A percentile compares a stretch with the other conserved stretches of the same genome.
phyloP scores from a whole-genome alignment of 2,888 invertebrate species.

The Trachelus stipa region DNA sequence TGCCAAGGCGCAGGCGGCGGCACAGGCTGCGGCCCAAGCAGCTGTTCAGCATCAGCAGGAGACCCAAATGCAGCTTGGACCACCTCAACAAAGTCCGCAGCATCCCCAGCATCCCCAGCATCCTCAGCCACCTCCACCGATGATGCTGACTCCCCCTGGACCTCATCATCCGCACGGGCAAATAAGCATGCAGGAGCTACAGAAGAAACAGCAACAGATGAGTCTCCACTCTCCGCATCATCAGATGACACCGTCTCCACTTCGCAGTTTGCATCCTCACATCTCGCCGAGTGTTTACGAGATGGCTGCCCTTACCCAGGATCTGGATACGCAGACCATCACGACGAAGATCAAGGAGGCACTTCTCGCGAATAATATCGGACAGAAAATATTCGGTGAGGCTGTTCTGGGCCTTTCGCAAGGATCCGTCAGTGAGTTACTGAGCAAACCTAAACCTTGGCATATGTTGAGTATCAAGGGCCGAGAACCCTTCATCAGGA shows the following conservation, averaged over 20 bases:
- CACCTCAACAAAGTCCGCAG: slow-evolving; percentile 61
- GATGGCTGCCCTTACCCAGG: slow-evolving; percentile 96
- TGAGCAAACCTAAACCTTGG: slow-evolving; percentile 99
- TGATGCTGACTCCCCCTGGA: slow-evolving; percentile 82
- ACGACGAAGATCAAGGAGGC: slow-evolving; percentile 98
- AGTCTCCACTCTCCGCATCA: slow-evolving; percentile 73
- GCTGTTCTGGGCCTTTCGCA: slow-evolving; percentile 96
- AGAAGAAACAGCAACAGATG: slow-evolving; percentile 70
- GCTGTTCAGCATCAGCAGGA: slow-evolving; percentile 63
- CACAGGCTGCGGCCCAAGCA: slow-evolving; percentile 59
- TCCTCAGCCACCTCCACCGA: slow-evolving; percentile 69
- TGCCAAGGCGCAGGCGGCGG: slow-evolving; percentile 62
- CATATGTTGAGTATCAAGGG: slow-evolving; percentile 99
- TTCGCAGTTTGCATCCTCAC: slow-evolving; percentile 83
- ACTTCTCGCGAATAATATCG: slow-evolving; percentile 94
- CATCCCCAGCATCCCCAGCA: slow-evolving; percentile 58
- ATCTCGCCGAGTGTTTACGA: slow-evolving; percentile 97
- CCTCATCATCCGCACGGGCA: slow-evolving; percentile 79
- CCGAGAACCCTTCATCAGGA: slow-evolving; percentile 93
- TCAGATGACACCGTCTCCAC: slow-evolving; percentile 74
- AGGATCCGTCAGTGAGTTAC: slow-evolving; percentile 95
- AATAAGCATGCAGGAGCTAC: slow-evolving; percentile 75
- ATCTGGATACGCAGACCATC: slow-evolving; percentile 95
- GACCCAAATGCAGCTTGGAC: slow-evolving; percentile 59
- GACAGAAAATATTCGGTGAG: slow-evolving; percentile 98